Evolutionary conservation across 2,888 invertebrate genomes (phyloP), one percentile per base, ranked within the genome.

Genomic region (Caenorhabditis sp.): DNA sequence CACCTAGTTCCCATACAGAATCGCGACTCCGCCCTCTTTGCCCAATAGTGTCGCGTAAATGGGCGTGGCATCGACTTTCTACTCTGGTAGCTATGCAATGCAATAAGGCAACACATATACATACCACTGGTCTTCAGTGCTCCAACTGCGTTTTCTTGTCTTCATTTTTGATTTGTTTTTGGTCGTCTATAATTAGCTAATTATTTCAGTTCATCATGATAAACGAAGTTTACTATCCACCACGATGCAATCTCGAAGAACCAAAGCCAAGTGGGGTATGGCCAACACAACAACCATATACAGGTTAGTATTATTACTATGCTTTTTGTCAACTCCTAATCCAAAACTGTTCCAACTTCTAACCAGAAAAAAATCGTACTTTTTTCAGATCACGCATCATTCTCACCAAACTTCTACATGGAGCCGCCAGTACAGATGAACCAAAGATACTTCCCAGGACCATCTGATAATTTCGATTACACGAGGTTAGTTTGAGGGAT

Each of bases 381-480:
- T 21, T 12, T 56, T 56, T 3, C 25, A 56, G 56, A 56, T 26
- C 56, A 25, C 12, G 26, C 26, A 8, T 10, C 23, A 23, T 56
- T 26, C 23, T 56, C 56, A 26, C 25, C 56, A 17, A 56, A 25
- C 17, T 56, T 56, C 26, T 56, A 56, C 17, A 56, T 26, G 26
- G 56, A 56, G 25, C 56, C 4, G 17, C 10, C 56, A 8, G 56
- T 26, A 1, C 52, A n/a, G 14, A 8, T 50, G 50, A 50, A 50
- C 14, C 21, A n/a, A 23, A 20, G 56, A 26, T 56, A 56, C 26
- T 56, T 56, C 26, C 56, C 56, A n/a, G 56, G 56, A 56, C 25
- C 25, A 56, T 26, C 56, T 3, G 56, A 56, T 26, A 14, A 25
- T 26, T 56, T 56, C 14, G 26, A 10, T 26, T 56, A 56, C 17